phyloP scores from a whole-genome alignment of 2,888 invertebrate species.

The Mythimna impura region DNA sequence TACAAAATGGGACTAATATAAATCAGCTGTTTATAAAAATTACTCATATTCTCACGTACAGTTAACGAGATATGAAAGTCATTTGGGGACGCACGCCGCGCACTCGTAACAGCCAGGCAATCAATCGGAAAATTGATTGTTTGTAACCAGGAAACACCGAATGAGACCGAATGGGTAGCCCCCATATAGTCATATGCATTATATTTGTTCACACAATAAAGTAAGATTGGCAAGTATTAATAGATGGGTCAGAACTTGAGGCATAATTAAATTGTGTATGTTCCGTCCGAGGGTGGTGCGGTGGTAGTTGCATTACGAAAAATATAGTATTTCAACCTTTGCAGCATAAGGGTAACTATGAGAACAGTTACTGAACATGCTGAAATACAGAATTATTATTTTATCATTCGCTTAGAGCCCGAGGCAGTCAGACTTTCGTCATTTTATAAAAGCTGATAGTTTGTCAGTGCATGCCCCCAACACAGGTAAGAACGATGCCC shows the following conservation, averaged over 20 bases:
- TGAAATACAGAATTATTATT: too few relatives aligned
- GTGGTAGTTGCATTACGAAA: too few relatives aligned
- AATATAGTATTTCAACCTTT: too few relatives aligned
- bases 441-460: too few relatives aligned
- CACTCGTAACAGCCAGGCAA: constrained; percentile 8
- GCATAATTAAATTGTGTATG: neutral
- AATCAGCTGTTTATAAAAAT: constrained; percentile 11
- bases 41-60: constrained; percentile 44
- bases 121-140: constrained; percentile 48
- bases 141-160: constrained; percentile 28
- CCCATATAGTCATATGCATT: neutral
- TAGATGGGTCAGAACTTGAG: neutral
- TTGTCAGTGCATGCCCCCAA: too few relatives aligned
- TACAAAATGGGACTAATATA: neutral
- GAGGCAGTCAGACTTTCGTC: too few relatives aligned
- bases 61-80: constrained; percentile 58
- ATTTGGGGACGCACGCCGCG: constrained; percentile 60
- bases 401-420: too few relatives aligned
- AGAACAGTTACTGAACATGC: too few relatives aligned
- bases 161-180: too few relatives aligned
- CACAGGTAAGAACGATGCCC: too few relatives aligned
- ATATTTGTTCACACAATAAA: neutral
- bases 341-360: too few relatives aligned
- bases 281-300: neutral
- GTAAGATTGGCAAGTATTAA: neutral